Evolutionary conservation across 2,797 vertebrate species (phyloP), one percentile per base, ranked within the genome.

Genomic region (Lycodopsis pacificus): DNA sequence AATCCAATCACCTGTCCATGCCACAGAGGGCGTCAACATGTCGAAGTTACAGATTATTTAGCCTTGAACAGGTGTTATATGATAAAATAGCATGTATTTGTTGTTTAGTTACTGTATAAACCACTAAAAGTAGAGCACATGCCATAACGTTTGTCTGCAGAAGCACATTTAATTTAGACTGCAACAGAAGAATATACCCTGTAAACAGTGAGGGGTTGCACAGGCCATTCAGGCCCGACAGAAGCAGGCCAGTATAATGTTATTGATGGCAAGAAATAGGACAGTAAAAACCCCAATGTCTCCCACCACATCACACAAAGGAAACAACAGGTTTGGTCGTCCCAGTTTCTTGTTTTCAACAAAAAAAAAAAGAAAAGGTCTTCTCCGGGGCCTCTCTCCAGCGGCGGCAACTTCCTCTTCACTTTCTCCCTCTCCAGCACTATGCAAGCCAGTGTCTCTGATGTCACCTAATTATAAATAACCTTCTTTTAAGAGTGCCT

Each of bases 381-480:
- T 86, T 89, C 84, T 92, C 89, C 53, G 15, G 82, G 88, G 88
- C 79, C 73, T 86, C 66, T 7, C 44, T 91, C 85, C 84, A 79
- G 77, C 77, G 75, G 80, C 59, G 30, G 56, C 59, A 57, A 81
- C 83, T 86, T 91, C 84, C 83, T 79, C 57, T 76, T 76, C 71
- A 73, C 59, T 76, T 58, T 70, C 61, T 77, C 65, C 73, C 81
- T 72, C 84, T 73, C 78, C 72, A 73, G 67, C 76, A 4, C 73
- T 70, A 66, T n/a, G 71, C 69, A 58, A 69, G 70, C 76, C 84
- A 57, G 65, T 80, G 86, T 86, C 87, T 94, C 90, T 92, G 92
- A 93, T 94, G 91, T 94, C 92, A 94, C 77, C 89, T 94, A 93
- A 94, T 95, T 95, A 94, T 94, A 93, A 93, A 94, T 93, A 94